These are phyloP conservation scores for Altica lythri DNA, from an alignment of 2,888 invertebrate genomes.

Conservation along the genomic window DNA sequence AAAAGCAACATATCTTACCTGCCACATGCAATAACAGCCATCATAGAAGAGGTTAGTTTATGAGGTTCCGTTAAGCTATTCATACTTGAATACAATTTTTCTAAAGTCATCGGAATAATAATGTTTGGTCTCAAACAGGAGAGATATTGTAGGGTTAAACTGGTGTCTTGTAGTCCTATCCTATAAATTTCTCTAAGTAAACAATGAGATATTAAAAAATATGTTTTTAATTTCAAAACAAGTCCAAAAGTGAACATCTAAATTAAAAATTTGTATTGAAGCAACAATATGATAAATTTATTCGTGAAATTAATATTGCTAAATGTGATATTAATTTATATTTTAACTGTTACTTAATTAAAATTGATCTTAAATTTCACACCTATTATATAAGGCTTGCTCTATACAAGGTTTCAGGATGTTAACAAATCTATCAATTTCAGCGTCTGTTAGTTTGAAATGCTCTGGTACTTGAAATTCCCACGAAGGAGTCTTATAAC, in stretches of 20 bases:
- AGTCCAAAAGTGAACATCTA: too few species aligned
- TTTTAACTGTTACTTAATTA: too few species aligned
- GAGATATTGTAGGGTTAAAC: slow-evolving; percentile 73
- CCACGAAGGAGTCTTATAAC: slow-evolving; percentile 69
- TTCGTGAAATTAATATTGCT: too few species aligned
- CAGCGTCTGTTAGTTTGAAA: slow-evolving; percentile 75
- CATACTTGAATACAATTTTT: slow-evolving; percentile 77
- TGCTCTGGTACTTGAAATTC: slow-evolving; percentile 68
- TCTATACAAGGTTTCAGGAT: slow-evolving; percentile 75
- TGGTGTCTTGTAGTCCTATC: slow-evolving; percentile 65
- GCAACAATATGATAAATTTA: too few species aligned
- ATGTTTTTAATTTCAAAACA: too few species aligned
- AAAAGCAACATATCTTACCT: too few species aligned
- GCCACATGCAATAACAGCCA: slow-evolving; percentile 71
- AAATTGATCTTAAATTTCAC: too few species aligned
- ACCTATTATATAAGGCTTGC: slow-evolving; percentile 70
- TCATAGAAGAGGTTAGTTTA: slow-evolving; percentile 74
- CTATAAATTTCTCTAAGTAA: slow-evolving; percentile 61
- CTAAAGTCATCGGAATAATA: slow-evolving; percentile 81
- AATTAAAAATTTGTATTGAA: too few species aligned
- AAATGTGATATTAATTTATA: too few species aligned
- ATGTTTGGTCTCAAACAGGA: slow-evolving; percentile 80
- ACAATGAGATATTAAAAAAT: too few species aligned
- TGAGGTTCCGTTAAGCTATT: slow-evolving; percentile 90
- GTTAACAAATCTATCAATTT: slow-evolving; percentile 80